phyloP scores from a whole-genome alignment of 2,797 vertebrate species.

The Pampus argenteus region DNA sequence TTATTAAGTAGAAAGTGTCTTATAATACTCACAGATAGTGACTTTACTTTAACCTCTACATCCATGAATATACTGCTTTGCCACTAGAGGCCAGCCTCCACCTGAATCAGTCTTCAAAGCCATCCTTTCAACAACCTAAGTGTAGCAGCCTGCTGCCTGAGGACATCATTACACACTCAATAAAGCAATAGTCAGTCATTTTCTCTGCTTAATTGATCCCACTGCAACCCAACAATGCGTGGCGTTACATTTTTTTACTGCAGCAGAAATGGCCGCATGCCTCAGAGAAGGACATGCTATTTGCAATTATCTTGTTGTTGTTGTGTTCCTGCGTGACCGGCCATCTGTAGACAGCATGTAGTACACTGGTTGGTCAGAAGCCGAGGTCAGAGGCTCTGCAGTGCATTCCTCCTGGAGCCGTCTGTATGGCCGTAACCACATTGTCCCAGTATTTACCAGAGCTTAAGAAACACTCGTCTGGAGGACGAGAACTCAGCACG shows the following conservation, averaged over 20 bases:
- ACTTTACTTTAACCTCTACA: not conserved
- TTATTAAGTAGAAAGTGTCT: not conserved
- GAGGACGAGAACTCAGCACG: conserved; percentile 35
- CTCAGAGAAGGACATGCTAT: conserved; percentile 51
- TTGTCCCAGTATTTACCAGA: conserved; percentile 40
- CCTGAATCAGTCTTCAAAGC: not conserved
- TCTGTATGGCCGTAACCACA: conserved; percentile 44
- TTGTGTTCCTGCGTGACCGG: conserved; percentile 48
- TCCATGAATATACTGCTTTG: not conserved
- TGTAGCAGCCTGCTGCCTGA: conserved; percentile 57
- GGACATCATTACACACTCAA: conserved; percentile 82
- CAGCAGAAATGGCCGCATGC: conserved; percentile 55
- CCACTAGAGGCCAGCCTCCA: conserved; percentile 75
- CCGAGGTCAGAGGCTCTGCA: conserved; percentile 66
- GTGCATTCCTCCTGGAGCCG: conserved; percentile 29
- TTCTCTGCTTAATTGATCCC: conserved; percentile 83
- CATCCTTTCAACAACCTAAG: conserved; percentile 18
- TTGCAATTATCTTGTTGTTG: conserved; percentile 69
- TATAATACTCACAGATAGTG: not conserved
- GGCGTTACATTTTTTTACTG: conserved; percentile 63
- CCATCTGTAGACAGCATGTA: conserved; percentile 72
- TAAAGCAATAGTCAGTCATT: conserved; percentile 83
- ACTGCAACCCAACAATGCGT: conserved; percentile 67
- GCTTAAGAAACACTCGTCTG: conserved; percentile 66
- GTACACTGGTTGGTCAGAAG: conserved; percentile 66